phyloP scores from a whole-genome alignment of 2,113 vertebrate genomes.

The Narcine bancroftii region DNA sequence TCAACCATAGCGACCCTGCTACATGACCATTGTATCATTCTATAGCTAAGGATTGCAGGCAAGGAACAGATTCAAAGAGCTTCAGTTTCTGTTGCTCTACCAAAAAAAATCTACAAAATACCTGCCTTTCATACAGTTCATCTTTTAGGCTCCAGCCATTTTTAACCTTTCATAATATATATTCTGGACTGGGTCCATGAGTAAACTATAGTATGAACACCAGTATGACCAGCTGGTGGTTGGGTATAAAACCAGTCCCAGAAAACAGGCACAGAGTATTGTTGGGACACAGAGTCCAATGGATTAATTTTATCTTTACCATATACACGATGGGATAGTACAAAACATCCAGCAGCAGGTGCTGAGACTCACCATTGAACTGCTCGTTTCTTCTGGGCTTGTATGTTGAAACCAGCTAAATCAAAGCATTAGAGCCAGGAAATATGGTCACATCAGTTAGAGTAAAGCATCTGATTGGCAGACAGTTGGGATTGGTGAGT shows the following conservation, averaged over 20 bases:
- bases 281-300: too few relatives aligned
- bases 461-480: neutral
- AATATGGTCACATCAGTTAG: neutral
- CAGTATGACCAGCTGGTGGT: too few relatives aligned
- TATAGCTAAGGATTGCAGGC: neutral
- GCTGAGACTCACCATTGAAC: neutral
- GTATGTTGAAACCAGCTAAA: neutral
- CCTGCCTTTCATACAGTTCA: neutral
- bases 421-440: neutral
- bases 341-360: neutral
- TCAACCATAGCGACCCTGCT: too few relatives aligned
- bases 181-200: too few relatives aligned
- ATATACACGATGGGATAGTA: neutral
- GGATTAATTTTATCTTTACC: fast-evolving
- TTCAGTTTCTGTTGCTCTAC: neutral
- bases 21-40: too few relatives aligned
- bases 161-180: too few relatives aligned
- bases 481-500: neutral
- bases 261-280: too few relatives aligned
- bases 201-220: too few relatives aligned
- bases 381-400: neutral
- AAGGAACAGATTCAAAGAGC: neutral
- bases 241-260: too few relatives aligned
- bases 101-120: neutral
- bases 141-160: too few relatives aligned